These are phyloP conservation scores for Agrilus biguttatus DNA, from an alignment of 2,888 invertebrate genomes.

Conservation along the genomic window DNA sequence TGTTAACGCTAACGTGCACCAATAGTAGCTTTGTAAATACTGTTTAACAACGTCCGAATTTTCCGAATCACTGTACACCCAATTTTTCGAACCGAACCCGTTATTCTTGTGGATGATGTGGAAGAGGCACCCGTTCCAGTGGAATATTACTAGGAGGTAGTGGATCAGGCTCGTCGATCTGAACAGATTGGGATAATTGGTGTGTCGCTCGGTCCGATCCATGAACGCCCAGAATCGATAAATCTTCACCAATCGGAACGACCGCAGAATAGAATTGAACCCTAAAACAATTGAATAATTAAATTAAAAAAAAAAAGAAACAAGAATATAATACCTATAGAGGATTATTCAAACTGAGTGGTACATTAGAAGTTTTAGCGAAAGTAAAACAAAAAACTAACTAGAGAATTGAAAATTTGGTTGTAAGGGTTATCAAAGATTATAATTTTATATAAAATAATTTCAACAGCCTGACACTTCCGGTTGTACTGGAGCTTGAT, in stretches of 20 bases:
- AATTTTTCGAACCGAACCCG: slow-evolving; percentile 85
- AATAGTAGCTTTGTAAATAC: slow-evolving; percentile 95
- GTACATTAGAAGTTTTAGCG: too few species aligned
- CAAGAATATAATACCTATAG: too few species aligned
- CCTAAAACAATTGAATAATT: slow-evolving; percentile 6
- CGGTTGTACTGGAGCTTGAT: too few species aligned
- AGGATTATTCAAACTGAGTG: too few species aligned
- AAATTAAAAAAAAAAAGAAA: too few species aligned
- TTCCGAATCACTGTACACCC: slow-evolving; percentile 77
- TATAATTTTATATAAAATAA: too few species aligned
- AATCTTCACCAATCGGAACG: slow-evolving; percentile 92
- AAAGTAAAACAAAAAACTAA: too few species aligned
- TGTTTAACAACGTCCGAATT: slow-evolving; percentile 82
- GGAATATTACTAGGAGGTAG: slow-evolving; percentile 95
- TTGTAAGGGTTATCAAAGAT: too few species aligned
- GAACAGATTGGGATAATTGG: slow-evolving; percentile 96
- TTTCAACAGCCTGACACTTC: too few species aligned
- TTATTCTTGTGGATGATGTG: slow-evolving; percentile 93
- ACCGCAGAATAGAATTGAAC: slow-evolving; percentile 88
- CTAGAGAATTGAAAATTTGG: too few species aligned
- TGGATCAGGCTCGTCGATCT: slow-evolving; percentile 81
- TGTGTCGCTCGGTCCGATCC: slow-evolving; percentile 95
- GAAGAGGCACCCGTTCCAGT: slow-evolving; percentile 99
- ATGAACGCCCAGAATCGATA: slow-evolving; percentile 98
- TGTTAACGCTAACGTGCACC: slow-evolving; percentile 92